Base-by-base conservation (phyloP, 2,888 invertebrate species). In the Nomada fucata region DNA sequence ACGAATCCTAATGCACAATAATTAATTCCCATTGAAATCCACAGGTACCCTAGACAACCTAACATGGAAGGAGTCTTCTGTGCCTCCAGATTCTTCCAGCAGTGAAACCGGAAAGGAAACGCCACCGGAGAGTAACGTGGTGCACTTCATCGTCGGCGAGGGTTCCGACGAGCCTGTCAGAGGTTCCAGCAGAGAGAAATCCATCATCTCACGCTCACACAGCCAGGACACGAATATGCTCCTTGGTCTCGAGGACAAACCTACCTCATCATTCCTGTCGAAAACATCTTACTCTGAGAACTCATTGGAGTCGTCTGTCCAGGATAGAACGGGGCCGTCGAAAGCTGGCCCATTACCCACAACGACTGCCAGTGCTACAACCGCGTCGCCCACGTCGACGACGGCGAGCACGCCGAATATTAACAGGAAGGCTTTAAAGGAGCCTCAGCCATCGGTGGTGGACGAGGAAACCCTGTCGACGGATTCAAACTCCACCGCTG, bases 381-480 rank as follows among this genome's bases (percentile, higher is more conserved):
- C 55, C 23, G 42, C 67, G 0, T 57, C 47, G 2, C 52, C 74
- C 15, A 13, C 29, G 26, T 50, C 57, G 1, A 26, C 64, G 26
- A 75, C 60, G n/a, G 36, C 36, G 7, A 50, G 65, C 11, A 57
- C 50, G 1, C 60, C 72, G 15, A 55, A 29, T 4, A 83, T 69
- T 67, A 72, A 82, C 0, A 83, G 82, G 60, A 89, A 89, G 44
- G 79, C 88, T n/a, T 69, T 90, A 7, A 91, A 76, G 74, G 93
- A 93, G 65, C 90, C 93, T 36, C 91, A 92, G 3, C 89, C 93
- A 2, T 89, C 91, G 87, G 92, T 92, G 13, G 86, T 93, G 1
- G 96, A 96, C 86, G 96, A 96, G 83, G 96, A 96, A 87, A 94
- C 95, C 20, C 94, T 95, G 78, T 96, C 96, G 1, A 96, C 96